Conservation (phyloP, 1,140 invertebrate genomes). For the Scaptodrosophila lebanonensis region DNA sequence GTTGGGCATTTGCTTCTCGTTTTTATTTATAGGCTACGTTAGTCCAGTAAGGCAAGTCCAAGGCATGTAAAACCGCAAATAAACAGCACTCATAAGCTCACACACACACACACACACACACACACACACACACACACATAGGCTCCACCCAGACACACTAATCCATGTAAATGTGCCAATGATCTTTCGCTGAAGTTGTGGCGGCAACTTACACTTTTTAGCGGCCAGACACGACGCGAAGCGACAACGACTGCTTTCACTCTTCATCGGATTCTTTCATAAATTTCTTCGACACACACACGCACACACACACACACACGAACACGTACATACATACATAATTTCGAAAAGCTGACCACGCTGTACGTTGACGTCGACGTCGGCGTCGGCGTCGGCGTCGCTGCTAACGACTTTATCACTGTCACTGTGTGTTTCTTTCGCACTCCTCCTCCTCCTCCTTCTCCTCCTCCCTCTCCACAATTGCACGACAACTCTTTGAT, state of each 20-base stretch:
- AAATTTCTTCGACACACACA: slow-evolving; percentile 17
- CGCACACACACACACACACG: background rate
- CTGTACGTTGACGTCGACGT: too few relatives aligned
- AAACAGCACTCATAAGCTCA: slow-evolving; percentile 1
- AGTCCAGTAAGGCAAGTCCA: slow-evolving; percentile 26
- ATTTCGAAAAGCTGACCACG: background rate
- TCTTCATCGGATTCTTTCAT: slow-evolving; percentile 59
- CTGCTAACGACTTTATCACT: too few relatives aligned
- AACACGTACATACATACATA: background rate
- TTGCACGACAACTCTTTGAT: slow-evolving; percentile 20
- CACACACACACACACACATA: background rate
- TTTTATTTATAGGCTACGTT: slow-evolving; percentile 21
- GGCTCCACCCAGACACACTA: slow-evolving; percentile 1
- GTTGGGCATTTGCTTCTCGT: too few relatives aligned
- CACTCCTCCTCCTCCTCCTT: too few relatives aligned
- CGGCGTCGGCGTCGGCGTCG: too few relatives aligned
- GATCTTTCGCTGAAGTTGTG: slow-evolving; percentile 33
- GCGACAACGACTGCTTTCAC: slow-evolving; percentile 55
- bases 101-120: slow-evolving; percentile 1
- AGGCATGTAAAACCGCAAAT: slow-evolving; percentile 22
- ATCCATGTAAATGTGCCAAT: slow-evolving; percentile 48
- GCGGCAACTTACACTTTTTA: slow-evolving; percentile 54
- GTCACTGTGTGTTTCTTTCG: too few relatives aligned
- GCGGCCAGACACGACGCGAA: slow-evolving; percentile 38
- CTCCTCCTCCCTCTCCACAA: too few relatives aligned